phyloP scores from a whole-genome alignment of 2,797 vertebrate genomes.

The Huso huso region DNA sequence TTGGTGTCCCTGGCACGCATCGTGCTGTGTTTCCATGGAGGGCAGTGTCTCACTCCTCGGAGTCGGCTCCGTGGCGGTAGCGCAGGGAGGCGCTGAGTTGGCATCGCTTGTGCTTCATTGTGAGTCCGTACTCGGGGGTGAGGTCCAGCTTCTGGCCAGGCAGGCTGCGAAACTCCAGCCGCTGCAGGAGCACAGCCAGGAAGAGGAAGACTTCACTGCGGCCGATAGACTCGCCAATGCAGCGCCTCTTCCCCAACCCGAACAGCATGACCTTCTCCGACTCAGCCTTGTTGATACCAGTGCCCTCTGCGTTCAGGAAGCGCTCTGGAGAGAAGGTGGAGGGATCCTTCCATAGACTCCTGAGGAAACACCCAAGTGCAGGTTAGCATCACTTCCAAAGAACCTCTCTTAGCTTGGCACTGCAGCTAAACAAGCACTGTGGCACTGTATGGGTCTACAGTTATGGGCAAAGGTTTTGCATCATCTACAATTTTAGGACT shows the following conservation, averaged over 20 bases:
- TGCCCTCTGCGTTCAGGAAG: slow-evolving; percentile 61
- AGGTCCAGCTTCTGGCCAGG: slow-evolving; percentile 60
- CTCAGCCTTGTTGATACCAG: slow-evolving; percentile 50
- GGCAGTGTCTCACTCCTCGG: slow-evolving; percentile 20
- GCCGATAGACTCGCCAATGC: slow-evolving; percentile 78
- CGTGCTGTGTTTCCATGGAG: no score
- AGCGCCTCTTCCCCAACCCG: slow-evolving; percentile 77
- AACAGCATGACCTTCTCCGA: slow-evolving; percentile 74
- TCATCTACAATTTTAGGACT: no score
- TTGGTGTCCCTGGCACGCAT: no score
- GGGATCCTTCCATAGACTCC: slow-evolving; percentile 80
- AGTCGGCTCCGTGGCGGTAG: slow-evolving; percentile 11
- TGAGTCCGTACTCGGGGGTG: slow-evolving; percentile 79
- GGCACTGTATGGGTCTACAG: no score
- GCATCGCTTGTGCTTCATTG: slow-evolving; percentile 78
- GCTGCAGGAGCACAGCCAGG: slow-evolving; percentile 75
- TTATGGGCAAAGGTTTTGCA: no score
- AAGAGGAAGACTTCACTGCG: slow-evolving; percentile 82
- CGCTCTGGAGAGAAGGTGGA: slow-evolving; percentile 70
- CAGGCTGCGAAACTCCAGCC: slow-evolving; percentile 55
- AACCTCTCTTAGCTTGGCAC: no score
- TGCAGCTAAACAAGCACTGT: no score
- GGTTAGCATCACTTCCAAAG: no score
- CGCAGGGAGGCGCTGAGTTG: slow-evolving; percentile 54
- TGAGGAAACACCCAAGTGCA: slow-evolving; percentile 21